Conservation (phyloP, 2,113 vertebrate genomes). For the Micromys minutus region DNA sequence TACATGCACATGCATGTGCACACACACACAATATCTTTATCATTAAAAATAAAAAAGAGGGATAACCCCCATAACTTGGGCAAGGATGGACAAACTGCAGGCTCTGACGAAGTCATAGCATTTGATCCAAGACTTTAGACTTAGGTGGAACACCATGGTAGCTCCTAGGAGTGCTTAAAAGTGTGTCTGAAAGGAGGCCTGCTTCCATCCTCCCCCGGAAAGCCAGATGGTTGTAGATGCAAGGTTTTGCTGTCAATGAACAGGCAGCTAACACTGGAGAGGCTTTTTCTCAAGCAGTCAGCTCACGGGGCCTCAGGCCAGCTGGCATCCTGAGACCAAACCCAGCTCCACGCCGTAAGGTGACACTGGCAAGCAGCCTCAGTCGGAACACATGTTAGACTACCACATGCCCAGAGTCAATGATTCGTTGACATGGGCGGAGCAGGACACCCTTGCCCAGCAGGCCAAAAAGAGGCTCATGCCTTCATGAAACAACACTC, state of each 20-base stretch:
- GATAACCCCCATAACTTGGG: too few relatives aligned
- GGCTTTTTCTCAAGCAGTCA: background rate
- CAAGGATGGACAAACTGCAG: too few relatives aligned
- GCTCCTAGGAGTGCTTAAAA: background rate
- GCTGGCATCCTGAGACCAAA: conserved; percentile 35
- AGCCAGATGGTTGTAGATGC: background rate
- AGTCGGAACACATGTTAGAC: background rate
- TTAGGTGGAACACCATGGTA: background rate
- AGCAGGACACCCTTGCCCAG: background rate
- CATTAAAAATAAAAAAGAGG: background rate
- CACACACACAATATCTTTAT: background rate
- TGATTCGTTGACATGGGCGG: background rate
- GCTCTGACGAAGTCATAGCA: background rate
- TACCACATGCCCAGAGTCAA: background rate
- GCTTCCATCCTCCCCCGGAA: rapidly evolving
- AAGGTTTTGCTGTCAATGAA: background rate
- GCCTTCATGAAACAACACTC: background rate
- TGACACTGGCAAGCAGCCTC: background rate
- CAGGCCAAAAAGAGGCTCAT: background rate
- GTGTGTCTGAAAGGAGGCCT: background rate
- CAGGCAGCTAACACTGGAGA: background rate
- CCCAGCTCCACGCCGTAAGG: background rate
- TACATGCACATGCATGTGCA: too few relatives aligned
- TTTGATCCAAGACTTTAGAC: background rate
- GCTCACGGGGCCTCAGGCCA: background rate